Conservation (phyloP, 2,888 invertebrate genomes). For the Seladonia tumulorum region DNA sequence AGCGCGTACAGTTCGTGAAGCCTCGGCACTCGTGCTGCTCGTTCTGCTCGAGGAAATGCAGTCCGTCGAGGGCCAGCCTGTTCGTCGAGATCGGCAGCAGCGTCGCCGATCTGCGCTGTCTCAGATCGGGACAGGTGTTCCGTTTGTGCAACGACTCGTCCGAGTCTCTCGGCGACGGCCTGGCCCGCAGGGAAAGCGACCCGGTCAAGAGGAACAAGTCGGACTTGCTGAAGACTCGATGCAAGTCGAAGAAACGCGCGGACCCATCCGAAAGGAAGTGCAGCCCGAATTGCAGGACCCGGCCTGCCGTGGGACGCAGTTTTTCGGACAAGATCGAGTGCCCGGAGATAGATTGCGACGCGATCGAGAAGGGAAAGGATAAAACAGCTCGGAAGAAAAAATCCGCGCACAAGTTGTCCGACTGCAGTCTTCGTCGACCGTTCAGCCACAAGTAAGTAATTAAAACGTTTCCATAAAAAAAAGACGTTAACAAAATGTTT, state of each 20-base stretch:
- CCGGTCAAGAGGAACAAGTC: neutral
- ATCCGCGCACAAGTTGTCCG: neutral
- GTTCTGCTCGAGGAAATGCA: conserved; percentile 51
- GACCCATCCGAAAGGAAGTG: neutral
- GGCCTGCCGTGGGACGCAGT: neutral
- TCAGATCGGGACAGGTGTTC: neutral
- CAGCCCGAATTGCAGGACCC: conserved; percentile 12
- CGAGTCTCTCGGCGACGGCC: conserved; percentile 9
- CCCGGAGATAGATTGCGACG: neutral
- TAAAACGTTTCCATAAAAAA: too few relatives aligned
- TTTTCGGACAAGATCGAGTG: conserved; percentile 30
- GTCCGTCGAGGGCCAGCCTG: conserved; percentile 57
- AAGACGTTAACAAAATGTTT: neutral
- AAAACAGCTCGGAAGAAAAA: neutral
- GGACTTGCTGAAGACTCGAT: neutral
- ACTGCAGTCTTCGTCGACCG: neutral
- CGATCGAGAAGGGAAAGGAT: neutral
- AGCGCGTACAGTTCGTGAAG: conserved; percentile 37
- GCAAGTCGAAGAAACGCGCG: conserved; percentile 10
- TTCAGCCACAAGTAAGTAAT: neutral
- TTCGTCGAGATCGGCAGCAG: conserved; percentile 58
- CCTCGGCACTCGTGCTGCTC: conserved; percentile 34
- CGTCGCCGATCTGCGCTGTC: conserved; percentile 29
- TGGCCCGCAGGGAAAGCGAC: neutral
- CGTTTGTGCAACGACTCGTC: conserved; percentile 11